A percentile compares a stretch with the other conserved stretches of the same genome.
Evolutionary conservation across 1,140 invertebrate genomes (phyloP).

Genomic region (Platorchestia sp.): DNA sequence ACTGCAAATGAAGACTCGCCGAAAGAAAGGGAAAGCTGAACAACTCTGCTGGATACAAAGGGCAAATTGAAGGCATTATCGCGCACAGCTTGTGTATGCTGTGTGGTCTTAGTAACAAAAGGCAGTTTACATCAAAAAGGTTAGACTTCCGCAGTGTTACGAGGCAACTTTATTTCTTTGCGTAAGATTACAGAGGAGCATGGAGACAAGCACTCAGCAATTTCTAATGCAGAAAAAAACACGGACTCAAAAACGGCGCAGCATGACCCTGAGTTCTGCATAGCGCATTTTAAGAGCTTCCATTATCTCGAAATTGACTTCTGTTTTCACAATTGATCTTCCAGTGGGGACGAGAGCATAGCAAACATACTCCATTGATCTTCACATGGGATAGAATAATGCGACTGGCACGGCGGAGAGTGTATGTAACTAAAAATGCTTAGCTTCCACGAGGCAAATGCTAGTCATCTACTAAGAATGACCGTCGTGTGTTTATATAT

Average conservation of each 20-base stretch:
- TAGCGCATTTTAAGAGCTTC: neutral
- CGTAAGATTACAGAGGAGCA: neutral
- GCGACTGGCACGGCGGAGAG: neutral
- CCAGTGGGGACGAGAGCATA: too few relatives aligned
- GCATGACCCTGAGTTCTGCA: neutral
- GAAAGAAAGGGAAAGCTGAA: neutral
- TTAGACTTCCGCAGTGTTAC: neutral
- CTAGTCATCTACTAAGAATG: too few relatives aligned
- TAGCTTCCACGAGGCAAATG: too few relatives aligned
- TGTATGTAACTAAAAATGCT: too few relatives aligned
- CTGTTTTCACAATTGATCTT: too few relatives aligned
- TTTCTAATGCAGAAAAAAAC: neutral
- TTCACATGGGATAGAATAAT: neutral
- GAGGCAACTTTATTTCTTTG: neutral
- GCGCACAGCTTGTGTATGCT: neutral
- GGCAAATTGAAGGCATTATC: neutral
- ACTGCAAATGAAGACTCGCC: neutral
- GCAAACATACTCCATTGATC: too few relatives aligned
- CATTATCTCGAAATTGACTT: too few relatives aligned
- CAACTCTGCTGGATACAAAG: neutral
- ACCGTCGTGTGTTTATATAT: too few relatives aligned
- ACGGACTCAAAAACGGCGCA: neutral
- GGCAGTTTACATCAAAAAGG: neutral
- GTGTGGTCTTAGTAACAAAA: neutral
- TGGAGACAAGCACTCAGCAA: neutral